phyloP scores from a whole-genome alignment of 2,888 invertebrate species.

The Brachylomia viminalis region DNA sequence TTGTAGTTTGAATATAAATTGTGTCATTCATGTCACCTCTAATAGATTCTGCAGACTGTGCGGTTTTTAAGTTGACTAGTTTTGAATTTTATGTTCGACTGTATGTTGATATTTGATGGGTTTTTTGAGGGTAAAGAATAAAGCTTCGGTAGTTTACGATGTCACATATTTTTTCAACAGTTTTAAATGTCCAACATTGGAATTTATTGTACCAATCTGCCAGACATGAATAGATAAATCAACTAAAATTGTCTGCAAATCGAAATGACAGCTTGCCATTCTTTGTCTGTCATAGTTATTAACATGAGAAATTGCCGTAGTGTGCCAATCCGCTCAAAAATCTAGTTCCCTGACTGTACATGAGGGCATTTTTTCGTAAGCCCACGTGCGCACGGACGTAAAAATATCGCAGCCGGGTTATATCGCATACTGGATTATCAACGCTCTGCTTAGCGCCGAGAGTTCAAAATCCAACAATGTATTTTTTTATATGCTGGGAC shows the following conservation, averaged over 20 bases:
- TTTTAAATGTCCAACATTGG: background rate
- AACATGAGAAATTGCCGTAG: background rate
- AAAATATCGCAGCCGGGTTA: no score
- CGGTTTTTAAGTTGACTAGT: conserved; percentile 16
- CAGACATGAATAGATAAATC: background rate
- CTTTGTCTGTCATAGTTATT: background rate
- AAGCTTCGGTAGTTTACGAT: background rate
- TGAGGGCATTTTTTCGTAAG: background rate
- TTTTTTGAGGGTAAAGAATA: no score
- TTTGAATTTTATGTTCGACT: conserved; percentile 3
- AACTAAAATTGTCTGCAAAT: background rate
- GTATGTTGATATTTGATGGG: background rate
- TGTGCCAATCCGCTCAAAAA: background rate
- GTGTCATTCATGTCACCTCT: conserved; percentile 46
- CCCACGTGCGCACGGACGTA: no score
- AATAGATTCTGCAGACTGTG: conserved; percentile 36
- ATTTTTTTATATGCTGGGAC: no score
- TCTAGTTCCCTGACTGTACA: background rate
- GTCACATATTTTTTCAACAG: background rate
- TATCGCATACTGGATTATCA: no score
- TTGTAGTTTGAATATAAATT: conserved; percentile 47
- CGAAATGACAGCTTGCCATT: background rate
- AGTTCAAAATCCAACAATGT: no score
- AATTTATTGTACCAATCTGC: no score
- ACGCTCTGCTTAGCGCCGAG: no score